A percentile compares a stretch with the other conserved stretches of the same genome.
Conservation (phyloP, 37 sponge, comb jelly and placozoan genomes). For the Haliclona indistincta region DNA sequence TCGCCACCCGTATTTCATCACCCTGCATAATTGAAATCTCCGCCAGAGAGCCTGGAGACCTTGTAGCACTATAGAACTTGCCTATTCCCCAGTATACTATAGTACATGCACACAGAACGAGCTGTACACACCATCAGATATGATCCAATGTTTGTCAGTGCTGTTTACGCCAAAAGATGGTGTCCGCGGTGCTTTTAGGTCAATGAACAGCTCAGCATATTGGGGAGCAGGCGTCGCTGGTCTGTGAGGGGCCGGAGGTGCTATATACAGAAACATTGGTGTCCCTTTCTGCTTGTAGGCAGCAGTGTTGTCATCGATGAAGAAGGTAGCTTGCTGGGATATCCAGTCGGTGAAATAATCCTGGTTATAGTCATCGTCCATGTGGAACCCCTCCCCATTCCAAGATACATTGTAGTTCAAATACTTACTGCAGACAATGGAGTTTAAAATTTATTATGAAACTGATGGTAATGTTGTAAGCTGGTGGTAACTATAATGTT, state of each 20-base stretch:
- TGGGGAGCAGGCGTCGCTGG: slow-evolving; percentile 86
- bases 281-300: slow-evolving; percentile 1
- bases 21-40: too few relatives aligned
- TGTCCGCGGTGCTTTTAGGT: slow-evolving; percentile 63
- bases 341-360: slow-evolving; percentile 90
- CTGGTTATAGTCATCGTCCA: slow-evolving; percentile 64
- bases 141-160: slow-evolving; percentile 86
- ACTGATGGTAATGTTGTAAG: too few relatives aligned
- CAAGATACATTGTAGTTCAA: slow-evolving; percentile 73
- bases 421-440: slow-evolving; percentile 55
- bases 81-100: too few relatives aligned
- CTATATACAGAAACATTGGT: slow-evolving; percentile 82
- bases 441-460: too few relatives aligned
- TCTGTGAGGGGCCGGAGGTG: slow-evolving; percentile 84
- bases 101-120: background rate
- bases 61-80: too few relatives aligned
- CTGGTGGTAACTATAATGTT: too few relatives aligned
- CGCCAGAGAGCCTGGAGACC: too few relatives aligned
- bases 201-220: slow-evolving; percentile 56
- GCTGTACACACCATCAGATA: slow-evolving; percentile 47
- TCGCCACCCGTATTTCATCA: too few relatives aligned
- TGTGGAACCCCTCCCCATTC: slow-evolving; percentile 68
- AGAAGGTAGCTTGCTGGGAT: slow-evolving; percentile 58
- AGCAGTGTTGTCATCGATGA: slow-evolving; percentile 52
- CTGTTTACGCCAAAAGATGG: slow-evolving; percentile 55